Conservation (phyloP, 2,888 invertebrate genomes). For the Trachelus stipa region DNA sequence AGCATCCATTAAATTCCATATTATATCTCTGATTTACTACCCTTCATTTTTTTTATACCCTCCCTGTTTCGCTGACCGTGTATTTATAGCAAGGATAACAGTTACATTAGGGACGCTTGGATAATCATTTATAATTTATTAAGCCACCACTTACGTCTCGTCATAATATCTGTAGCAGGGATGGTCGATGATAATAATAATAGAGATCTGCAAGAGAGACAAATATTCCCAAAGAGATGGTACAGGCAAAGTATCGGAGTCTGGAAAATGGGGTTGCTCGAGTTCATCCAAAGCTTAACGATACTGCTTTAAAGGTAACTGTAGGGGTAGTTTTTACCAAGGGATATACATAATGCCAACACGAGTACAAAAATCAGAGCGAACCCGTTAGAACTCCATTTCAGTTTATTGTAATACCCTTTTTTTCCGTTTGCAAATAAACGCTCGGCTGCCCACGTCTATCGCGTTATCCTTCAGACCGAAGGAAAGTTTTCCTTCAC, state of each 20-base stretch:
- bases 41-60: not conserved
- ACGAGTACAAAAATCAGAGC: conserved; percentile 1
- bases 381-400: conserved; percentile 49
- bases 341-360: not conserved
- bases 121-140: not conserved
- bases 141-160: not conserved
- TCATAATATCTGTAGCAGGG: not conserved
- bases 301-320: not conserved
- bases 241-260: not conserved
- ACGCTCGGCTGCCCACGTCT: conserved; percentile 50
- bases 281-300: not conserved
- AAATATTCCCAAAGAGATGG: not conserved
- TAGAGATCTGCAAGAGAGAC: not conserved
- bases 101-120: not conserved
- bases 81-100: not conserved
- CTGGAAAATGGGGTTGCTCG: no score
- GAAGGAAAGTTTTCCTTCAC: conserved; percentile 40
- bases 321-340: not conserved
- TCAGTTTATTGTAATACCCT: conserved; percentile 55
- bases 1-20: conserved; percentile 20
- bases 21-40: conserved; percentile 4
- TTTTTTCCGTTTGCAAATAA: conserved; percentile 54
- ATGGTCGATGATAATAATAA: not conserved
- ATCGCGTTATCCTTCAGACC: conserved; percentile 45
- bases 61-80: not conserved